Base-by-base conservation (phyloP, 2,888 invertebrate genomes). In the Scelioninae gen. 1 region DNA sequence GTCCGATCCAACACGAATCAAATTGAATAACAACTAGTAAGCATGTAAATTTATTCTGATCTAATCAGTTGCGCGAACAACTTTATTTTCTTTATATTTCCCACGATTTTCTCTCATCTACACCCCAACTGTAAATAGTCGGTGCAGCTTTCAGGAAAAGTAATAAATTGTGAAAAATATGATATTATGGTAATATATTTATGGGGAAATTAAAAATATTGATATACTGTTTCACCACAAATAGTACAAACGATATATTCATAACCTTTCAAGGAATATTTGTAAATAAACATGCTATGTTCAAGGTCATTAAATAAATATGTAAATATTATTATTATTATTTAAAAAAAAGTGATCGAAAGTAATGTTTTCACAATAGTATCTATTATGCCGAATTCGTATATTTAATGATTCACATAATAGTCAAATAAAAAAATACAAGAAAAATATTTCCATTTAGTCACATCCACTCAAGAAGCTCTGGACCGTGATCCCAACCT, bases 41-140 rank as follows among this genome's bases (percentile, higher is more conserved):
- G 15, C 53, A 77, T 77, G 77, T 55, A 77, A 77, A 77, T 77
- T 51, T 62, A 77, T 77, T 77, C 77, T 13, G 69, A 77, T 69
- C 51, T 68, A 77, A 77, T 77, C 77, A 55, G 11, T 53, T 34
- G 23, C 11, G 31, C 11, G 31, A 34, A 62, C 68, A 76, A 69
- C 69, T 68, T 77, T 77, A 77, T 77, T 77, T 62, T 62, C 38
- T 49, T 49, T 40, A 56, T 13, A 60, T 60, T 71, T 71, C 49
- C 45, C 69, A 58, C 16, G 68, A 34, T 71, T 71, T 71, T 71
- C 38, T 38, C 40, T 55, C 16, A 10, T 23, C 6, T 65, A 45
- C 13, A 40, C 31, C 23, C 11, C 32, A 23, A 11, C 32, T 56
- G 32, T 56, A 29, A 69, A 43, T 40, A 40, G 0, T 11, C 16